A percentile compares a stretch with the other conserved stretches of the same genome.
These are phyloP conservation scores for Vulpes lagopus DNA, from an alignment of 2,113 vertebrate genomes.

Conservation along the genomic window DNA sequence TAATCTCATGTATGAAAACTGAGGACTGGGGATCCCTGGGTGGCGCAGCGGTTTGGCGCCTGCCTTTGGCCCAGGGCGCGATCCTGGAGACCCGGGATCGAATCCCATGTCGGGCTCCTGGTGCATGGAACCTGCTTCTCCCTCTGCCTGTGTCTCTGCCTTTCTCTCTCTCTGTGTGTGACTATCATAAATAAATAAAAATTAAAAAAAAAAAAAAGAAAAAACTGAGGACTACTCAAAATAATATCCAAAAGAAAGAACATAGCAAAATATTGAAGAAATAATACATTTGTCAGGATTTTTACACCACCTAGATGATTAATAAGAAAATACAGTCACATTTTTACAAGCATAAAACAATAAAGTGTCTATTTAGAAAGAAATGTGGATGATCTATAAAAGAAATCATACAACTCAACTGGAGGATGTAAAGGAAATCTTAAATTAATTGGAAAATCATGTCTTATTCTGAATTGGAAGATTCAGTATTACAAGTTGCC, in stretches of 20 bases:
- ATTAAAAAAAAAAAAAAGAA: too few relatives aligned
- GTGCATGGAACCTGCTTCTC: too few relatives aligned
- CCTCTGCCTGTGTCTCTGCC: too few relatives aligned
- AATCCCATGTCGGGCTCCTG: too few relatives aligned
- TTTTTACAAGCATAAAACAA: neutral
- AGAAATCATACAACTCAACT: neutral
- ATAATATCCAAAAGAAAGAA: neutral
- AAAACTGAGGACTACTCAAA: neutral
- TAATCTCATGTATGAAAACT: neutral
- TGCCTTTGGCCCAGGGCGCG: too few relatives aligned
- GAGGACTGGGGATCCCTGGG: neutral
- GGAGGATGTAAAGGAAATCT: neutral
- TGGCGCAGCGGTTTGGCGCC: too few relatives aligned
- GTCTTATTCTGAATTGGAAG: neutral
- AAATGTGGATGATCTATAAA: neutral
- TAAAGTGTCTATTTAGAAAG: neutral
- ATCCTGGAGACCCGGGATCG: too few relatives aligned
- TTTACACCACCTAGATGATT: neutral
- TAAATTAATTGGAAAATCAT: neutral
- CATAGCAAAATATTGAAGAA: neutral
- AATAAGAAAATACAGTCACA: neutral
- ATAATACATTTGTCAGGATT: neutral
- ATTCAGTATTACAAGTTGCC: neutral
- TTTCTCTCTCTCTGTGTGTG: too few relatives aligned
- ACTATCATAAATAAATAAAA: too few relatives aligned